A percentile compares a stretch with the other conserved stretches of the same genome.
Evolutionary conservation across 2,113 vertebrate species (phyloP).

Genomic region (Vidua macroura): DNA sequence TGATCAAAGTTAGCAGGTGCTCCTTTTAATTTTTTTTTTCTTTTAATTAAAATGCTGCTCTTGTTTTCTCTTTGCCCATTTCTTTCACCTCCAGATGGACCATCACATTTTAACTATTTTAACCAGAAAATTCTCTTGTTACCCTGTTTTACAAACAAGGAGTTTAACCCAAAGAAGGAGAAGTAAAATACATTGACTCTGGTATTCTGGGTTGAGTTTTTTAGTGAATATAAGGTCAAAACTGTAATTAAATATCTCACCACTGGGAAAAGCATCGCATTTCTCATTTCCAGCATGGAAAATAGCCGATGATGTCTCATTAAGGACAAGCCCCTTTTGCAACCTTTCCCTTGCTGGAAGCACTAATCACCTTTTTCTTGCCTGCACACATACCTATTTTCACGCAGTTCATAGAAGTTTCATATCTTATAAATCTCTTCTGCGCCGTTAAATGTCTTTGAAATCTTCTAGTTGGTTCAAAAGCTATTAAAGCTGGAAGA

Average conservation of each 20-base stretch:
- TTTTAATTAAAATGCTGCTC: slow-evolving; percentile 31
- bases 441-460: neutral
- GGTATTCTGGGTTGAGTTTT: neutral
- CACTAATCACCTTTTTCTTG: slow-evolving; percentile 4
- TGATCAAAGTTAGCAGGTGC: slow-evolving; percentile 63
- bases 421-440: neutral
- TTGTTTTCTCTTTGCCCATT: slow-evolving; percentile 13
- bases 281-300: slow-evolving; percentile 47
- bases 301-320: neutral
- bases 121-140: neutral
- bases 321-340: slow-evolving; percentile 23
- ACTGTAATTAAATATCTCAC: slow-evolving; percentile 45
- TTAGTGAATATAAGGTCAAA: slow-evolving; percentile 36
- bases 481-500: neutral
- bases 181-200: slow-evolving; percentile 1
- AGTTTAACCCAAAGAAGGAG: neutral
- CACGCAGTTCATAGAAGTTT: neutral
- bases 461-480: neutral
- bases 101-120: slow-evolving; percentile 16
- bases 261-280: slow-evolving; percentile 34
- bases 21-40: neutral
- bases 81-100: slow-evolving; percentile 51
- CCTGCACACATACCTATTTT: neutral
- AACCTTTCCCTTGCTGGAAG: slow-evolving; percentile 34
- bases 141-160: neutral